A percentile compares a stretch with the other conserved stretches of the same genome.
These are phyloP conservation scores for Rhodophaea formosa DNA, from an alignment of 2,888 invertebrate genomes.

Conservation along the genomic window DNA sequence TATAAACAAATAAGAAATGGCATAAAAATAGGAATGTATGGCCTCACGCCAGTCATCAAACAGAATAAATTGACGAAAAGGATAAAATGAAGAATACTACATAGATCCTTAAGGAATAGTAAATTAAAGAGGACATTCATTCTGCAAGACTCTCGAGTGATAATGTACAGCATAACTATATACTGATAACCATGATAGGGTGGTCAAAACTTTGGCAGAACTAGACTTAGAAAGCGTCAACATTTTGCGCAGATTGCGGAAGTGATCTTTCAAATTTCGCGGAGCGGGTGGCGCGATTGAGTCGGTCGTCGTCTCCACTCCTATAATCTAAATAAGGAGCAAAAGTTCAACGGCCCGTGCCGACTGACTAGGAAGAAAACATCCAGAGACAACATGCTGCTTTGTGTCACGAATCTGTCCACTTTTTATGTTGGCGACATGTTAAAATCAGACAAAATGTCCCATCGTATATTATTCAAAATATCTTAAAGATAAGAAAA, in stretches of 20 bases:
- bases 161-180: too few relatives aligned
- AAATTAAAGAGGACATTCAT: too few relatives aligned
- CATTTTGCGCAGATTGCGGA: slow-evolving; percentile 64
- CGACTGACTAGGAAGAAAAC: slow-evolving; percentile 60
- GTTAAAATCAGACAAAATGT: not conserved
- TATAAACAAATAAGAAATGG: too few relatives aligned
- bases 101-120: too few relatives aligned
- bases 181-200: not conserved
- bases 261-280: slow-evolving; percentile 69
- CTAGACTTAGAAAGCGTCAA: not conserved
- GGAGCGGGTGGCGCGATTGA: slow-evolving; percentile 58
- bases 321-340: slow-evolving; percentile 81
- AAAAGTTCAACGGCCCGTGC: slow-evolving; percentile 75
- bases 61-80: too few relatives aligned
- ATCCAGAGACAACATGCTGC: slow-evolving; percentile 51
- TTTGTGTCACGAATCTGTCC: slow-evolving; percentile 32
- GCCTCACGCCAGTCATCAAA: too few relatives aligned
- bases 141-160: too few relatives aligned
- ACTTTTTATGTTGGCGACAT: slow-evolving; percentile 22
- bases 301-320: slow-evolving; percentile 72
- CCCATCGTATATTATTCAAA: not conserved
- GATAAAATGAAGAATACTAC: too few relatives aligned
- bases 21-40: too few relatives aligned
- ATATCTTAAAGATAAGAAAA: not conserved
- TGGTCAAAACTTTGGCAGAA: not conserved